Base-by-base conservation (phyloP, 2,797 vertebrate species). In the Arnoldichthys spilopterus region DNA sequence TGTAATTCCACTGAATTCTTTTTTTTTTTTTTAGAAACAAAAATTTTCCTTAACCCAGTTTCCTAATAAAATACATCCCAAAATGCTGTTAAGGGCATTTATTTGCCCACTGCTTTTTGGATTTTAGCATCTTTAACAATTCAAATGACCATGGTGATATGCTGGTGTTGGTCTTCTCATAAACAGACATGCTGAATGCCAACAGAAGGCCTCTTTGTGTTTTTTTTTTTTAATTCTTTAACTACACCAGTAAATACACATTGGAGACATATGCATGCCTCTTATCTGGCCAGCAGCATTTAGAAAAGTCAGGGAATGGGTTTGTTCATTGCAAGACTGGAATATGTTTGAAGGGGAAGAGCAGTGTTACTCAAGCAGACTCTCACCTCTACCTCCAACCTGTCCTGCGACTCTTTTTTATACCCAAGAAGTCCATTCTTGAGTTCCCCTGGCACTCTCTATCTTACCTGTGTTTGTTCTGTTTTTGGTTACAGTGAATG, bases 401-500 rank as follows among this genome's bases (percentile, higher is more conserved):
- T 84, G 84, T 88, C 83, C 67, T 78, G 76, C 70, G 56, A 68
- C 74, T 85, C 84, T 87, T 89, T 84, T 89, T 88, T 85, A 85
- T 72, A 84, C 81, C 87, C 87, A 88, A 66, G 80, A 85, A 80
- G 77, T 85, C 84, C 79, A 79, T 73, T 30, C n/a, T 49, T 83
- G 80, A 64, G 74, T 11, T 18, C 43, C 24, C 77, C 74, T 88
- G 87, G 89, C 88, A 86, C 87, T 47, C 26, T 49, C 80, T 84
- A 54, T 62, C 58, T 72, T 83, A 85, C 83, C 84, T 84, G 66
- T 70, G 76, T 85, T 77, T 82, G 84, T 85, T 85, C 88, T 90
- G 87, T 86, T 89, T 76, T 87, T 86, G 80, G 86, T 92, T 90
- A 89, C 67, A 43, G 76, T 82, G 86, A 85, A 54, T 85, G 85